Conservation (phyloP, 2,113 vertebrate genomes). For the Saguinus midas region DNA sequence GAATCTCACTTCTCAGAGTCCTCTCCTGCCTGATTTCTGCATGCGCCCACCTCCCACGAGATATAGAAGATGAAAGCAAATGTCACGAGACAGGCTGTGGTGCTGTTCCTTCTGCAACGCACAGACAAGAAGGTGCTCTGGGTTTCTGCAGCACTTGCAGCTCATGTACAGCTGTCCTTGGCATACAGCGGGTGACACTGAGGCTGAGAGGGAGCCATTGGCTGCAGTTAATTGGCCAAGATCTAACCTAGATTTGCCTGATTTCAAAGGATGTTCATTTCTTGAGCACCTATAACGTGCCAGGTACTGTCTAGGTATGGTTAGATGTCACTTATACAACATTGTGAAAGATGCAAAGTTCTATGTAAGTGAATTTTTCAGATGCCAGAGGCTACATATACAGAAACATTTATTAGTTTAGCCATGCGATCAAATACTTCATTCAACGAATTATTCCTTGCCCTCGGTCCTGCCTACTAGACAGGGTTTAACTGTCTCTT, state of each 20-base stretch:
- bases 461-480: not conserved
- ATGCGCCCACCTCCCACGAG: not conserved
- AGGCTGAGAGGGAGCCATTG: not conserved
- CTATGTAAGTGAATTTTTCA: not conserved
- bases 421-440: not conserved
- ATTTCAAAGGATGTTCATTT: not conserved
- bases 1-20: not conserved
- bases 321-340: not conserved
- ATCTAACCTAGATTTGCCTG: not conserved
- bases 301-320: not conserved
- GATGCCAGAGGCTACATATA: not conserved
- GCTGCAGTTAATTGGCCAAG: not conserved
- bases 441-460: not conserved
- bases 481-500: not conserved
- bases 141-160: not conserved
- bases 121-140: too few relatives aligned
- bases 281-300: not conserved
- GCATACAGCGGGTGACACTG: not conserved
- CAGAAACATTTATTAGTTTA: not conserved
- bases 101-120: not conserved
- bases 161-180: not conserved
- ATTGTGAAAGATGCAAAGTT: not conserved
- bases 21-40: not conserved
- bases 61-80: not conserved
- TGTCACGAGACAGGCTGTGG: rapidly evolving